Percentiles rank a stretch among this genome's conserved stretches.
phyloP scores from a whole-genome alignment of 2,797 vertebrate genomes.

The Danio tinwini region DNA sequence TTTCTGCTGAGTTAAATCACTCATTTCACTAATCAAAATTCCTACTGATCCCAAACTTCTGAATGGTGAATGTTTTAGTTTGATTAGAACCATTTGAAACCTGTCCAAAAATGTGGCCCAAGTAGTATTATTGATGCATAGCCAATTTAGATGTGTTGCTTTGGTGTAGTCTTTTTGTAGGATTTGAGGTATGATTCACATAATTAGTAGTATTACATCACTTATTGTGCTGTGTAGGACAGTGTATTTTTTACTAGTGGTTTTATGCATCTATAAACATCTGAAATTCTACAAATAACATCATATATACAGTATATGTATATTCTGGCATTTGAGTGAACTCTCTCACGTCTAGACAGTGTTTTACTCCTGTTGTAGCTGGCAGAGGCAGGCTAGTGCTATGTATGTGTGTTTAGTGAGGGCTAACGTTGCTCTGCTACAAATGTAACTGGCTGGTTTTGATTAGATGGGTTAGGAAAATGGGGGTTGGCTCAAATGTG shows the following conservation, averaged over 20 bases:
- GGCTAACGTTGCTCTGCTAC: neutral
- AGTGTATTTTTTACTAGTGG: neutral
- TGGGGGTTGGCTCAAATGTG: neutral
- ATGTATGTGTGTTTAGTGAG: neutral
- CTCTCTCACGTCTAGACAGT: slow-evolving; percentile 38
- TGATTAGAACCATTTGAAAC: neutral
- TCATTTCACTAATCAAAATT: neutral
- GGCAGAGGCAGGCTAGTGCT: slow-evolving; percentile 15
- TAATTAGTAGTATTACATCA: neutral
- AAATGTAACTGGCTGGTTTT: slow-evolving; percentile 26
- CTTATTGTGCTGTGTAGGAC: neutral
- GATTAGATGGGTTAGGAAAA: neutral
- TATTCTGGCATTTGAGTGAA: slow-evolving; percentile 22
- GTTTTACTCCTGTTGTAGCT: slow-evolving; percentile 34
- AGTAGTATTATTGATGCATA: slow-evolving; percentile 1
- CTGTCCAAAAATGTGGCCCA: neutral
- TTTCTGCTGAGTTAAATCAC: neutral
- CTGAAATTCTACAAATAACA: neutral
- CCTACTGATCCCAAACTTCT: neutral
- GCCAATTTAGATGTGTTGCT: slow-evolving; percentile 11
- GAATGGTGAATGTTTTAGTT: neutral
- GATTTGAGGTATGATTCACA: neutral
- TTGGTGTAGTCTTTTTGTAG: neutral
- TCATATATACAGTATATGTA: too few relatives aligned
- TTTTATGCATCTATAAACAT: neutral